Conservation (phyloP, 92 coral and sea anemone genomes). For the Porites rus region DNA sequence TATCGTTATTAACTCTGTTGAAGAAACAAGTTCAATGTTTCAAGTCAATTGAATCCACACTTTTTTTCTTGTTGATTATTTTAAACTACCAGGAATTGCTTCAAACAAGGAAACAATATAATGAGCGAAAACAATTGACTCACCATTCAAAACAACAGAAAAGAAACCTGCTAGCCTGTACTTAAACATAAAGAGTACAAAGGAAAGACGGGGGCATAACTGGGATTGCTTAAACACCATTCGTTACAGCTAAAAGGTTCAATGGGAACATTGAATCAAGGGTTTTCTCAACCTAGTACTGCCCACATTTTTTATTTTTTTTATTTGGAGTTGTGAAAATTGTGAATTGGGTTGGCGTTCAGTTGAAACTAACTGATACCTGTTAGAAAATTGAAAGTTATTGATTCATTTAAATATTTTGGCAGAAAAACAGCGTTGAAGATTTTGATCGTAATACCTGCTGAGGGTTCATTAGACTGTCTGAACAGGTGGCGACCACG, state of each 20-base stretch:
- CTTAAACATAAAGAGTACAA: neutral
- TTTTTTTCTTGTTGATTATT: neutral
- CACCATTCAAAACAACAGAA: conserved; percentile 23
- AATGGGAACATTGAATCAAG: neutral
- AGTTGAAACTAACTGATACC: neutral
- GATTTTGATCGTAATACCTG: neutral
- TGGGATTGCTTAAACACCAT: too few relatives aligned
- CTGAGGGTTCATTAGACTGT: neutral
- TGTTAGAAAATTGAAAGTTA: neutral
- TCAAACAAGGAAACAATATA: conserved; percentile 3
- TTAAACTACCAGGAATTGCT: neutral
- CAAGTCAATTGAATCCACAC: neutral
- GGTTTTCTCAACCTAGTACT: neutral
- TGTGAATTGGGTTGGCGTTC: neutral
- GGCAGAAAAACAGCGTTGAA: conserved; percentile 14
- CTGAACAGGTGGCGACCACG: too few relatives aligned
- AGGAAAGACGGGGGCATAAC: neutral
- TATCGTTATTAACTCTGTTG: too few relatives aligned
- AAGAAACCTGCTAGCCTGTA: conserved; percentile 1
- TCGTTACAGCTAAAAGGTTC: neutral
- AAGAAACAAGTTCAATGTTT: neutral
- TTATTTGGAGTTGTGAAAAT: neutral
- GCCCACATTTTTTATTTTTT: neutral
- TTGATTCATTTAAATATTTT: neutral
- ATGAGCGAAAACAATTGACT: neutral